phyloP scores from a whole-genome alignment of 2,797 vertebrate species.

The Dromococcyx pavoninus region DNA sequence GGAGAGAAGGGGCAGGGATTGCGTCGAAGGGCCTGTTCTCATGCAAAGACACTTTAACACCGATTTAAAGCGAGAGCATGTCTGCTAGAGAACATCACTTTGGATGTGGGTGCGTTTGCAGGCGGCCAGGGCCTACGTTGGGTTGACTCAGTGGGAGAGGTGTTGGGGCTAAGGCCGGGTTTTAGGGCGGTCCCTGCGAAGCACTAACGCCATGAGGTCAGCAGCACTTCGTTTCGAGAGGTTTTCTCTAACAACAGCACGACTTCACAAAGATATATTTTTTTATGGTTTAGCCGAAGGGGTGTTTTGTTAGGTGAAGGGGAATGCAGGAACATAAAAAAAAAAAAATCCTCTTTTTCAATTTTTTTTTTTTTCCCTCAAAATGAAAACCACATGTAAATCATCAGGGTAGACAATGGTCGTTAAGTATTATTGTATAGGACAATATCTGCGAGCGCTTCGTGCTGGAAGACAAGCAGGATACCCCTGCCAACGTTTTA shows the following conservation, averaged over 20 bases:
- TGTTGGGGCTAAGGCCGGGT: constrained; percentile 7
- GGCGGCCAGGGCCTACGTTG: not conserved
- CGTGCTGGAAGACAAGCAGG: constrained; percentile 43
- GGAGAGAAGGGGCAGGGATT: constrained; percentile 43
- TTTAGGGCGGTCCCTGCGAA: constrained; percentile 6
- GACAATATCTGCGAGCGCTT: constrained; percentile 14
- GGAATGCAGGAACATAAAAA: not conserved
- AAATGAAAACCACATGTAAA: constrained; percentile 55
- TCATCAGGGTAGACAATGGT: constrained; percentile 32
- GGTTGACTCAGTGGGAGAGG: constrained; percentile 34
- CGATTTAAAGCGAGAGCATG: constrained; percentile 50
- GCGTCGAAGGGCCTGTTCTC: constrained; percentile 52
- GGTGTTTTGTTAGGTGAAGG: constrained; percentile 41
- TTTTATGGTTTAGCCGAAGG: constrained; percentile 41
- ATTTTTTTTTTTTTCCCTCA: fast-evolving
- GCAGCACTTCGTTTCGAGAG: constrained; percentile 12
- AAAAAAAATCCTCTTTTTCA: not conserved
- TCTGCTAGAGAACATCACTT: constrained; percentile 55
- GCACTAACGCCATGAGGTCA: constrained; percentile 36
- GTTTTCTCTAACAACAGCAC: constrained; percentile 13
- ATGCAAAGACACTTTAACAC: constrained; percentile 62
- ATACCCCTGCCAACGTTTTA: constrained; percentile 46
- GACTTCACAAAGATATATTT: constrained; percentile 36
- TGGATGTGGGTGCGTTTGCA: constrained; percentile 40
- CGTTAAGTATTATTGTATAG: constrained; percentile 33